Percentiles rank a stretch among this genome's conserved stretches.
Conservation (phyloP, 1,140 invertebrate species). For the Nephotettix cincticeps region DNA sequence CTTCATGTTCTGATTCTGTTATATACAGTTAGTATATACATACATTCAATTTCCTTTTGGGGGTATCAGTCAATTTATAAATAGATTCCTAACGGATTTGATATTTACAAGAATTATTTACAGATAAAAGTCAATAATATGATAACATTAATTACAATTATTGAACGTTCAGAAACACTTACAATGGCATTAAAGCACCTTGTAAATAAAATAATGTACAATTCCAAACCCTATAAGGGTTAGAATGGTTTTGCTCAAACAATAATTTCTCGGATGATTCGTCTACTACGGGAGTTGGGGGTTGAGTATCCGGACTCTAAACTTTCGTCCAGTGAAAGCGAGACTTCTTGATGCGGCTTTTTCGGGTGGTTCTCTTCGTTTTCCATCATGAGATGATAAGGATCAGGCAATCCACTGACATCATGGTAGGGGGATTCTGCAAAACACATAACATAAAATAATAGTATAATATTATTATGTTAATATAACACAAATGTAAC, state of each 20-base stretch:
- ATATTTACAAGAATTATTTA: slow-evolving; percentile 3
- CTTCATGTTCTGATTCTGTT: no score
- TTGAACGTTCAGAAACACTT: not conserved
- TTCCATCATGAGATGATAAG: slow-evolving; percentile 72
- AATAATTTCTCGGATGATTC: slow-evolving; percentile 92
- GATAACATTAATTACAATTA: slow-evolving; percentile 16
- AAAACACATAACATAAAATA: slow-evolving; percentile 42
- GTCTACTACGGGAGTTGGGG: slow-evolving; percentile 82
- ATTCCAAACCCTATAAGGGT: not conserved
- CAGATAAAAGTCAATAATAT: slow-evolving; percentile 1
- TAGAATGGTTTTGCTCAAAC: slow-evolving; percentile 61
- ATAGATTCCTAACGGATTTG: not conserved
- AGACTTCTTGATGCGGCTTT: slow-evolving; percentile 74
- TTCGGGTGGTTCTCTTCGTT: slow-evolving; percentile 43
- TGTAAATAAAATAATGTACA: not conserved
- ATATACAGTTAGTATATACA: no score
- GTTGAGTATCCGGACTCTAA: slow-evolving; percentile 91
- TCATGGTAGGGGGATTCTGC: slow-evolving; percentile 90
- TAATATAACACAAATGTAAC: no score
- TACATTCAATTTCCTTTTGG: no score
- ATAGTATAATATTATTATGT: no score
- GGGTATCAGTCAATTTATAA: slow-evolving; percentile 8
- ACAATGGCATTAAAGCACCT: not conserved
- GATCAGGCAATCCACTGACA: slow-evolving; percentile 84
- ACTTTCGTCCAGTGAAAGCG: slow-evolving; percentile 87